Base-by-base conservation (phyloP, 2,888 invertebrate species). In the Trissoscelio sp. region DNA sequence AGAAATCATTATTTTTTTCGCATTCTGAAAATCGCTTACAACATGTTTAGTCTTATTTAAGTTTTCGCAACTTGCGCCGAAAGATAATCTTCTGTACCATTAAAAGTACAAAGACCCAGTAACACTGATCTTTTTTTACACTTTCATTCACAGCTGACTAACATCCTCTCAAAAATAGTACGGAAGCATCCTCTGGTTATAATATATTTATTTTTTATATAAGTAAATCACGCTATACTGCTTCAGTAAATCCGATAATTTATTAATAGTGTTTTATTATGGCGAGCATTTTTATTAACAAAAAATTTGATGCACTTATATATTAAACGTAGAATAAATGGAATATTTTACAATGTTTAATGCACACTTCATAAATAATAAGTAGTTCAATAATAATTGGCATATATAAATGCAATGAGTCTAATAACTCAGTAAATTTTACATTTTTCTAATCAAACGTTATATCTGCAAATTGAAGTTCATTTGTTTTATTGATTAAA, bases 121-220 rank as follows among this genome's bases (percentile, higher is more conserved):
- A 60, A 51, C 70, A 60, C 48, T 58, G 51, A 58, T 72, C 60
- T 39, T 72, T 60, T 58, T 48, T 72, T 28, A 60, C 20, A 51
- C 70, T 72, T 67, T 72, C 58, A 72, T 60, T 72, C 39, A 72
- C 70, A 60, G 70, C 39, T 60, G 58, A 60, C 22, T 58, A 58
- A 24, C 58, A 20, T 7, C 57, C 60, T 46, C 24, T 72, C 51
- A 55, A 72, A 72, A 72, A 72, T 60, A 72, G 51, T 72, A 28
- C 44, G 44, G 48, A 55, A 58, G 58, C 7, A 12, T 58, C 5
- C 28, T 20, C 24, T 42, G 44, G 22, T 70, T 22, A 69, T 57
- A 44, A 53, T 69, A 44, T 44, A 69, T 44, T 4, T 34, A 48
- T 70, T 70, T 70, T 58, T 46, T 57, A 20, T 70, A 22, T 58